A percentile compares a stretch with the other conserved stretches of the same genome.
Evolutionary conservation across 2,113 vertebrate species (phyloP).

Genomic region (Microtus montanus): DNA sequence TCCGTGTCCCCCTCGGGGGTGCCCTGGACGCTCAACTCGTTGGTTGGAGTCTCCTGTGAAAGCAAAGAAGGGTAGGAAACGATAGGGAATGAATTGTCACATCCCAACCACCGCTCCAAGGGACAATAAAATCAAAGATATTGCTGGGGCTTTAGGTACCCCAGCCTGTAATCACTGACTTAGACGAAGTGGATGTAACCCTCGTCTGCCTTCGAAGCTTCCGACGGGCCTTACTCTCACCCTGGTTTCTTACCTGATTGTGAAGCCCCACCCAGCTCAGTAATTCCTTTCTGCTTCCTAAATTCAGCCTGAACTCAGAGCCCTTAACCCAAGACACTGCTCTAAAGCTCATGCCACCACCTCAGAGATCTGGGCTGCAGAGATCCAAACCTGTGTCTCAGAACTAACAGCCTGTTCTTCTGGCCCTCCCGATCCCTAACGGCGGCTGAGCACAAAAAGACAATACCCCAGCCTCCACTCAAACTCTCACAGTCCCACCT

Average conservation of each 20-base stretch:
- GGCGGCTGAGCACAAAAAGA: neutral
- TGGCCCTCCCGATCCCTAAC: neutral
- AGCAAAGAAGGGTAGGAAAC: neutral
- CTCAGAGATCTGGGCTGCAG: neutral
- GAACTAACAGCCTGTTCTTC: neutral
- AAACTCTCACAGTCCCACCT: neutral
- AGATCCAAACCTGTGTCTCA: too few relatives aligned
- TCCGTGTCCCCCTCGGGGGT: constrained; percentile 80
- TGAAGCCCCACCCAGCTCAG: too few relatives aligned
- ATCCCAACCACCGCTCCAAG: neutral
- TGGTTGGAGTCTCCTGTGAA: constrained; percentile 93
- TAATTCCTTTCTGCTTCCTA: neutral
- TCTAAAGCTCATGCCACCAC: neutral
- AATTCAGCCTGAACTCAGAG: neutral
- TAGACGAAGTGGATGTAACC: neutral
- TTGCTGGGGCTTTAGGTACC: neutral
- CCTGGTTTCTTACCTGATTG: neutral
- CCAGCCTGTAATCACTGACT: neutral
- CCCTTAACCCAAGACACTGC: neutral
- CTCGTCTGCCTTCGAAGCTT: neutral
- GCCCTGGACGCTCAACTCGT: constrained; percentile 88
- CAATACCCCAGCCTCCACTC: neutral
- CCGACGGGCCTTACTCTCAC: neutral
- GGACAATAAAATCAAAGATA: neutral
- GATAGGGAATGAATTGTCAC: neutral